Evolutionary conservation across 23 tunicate genomes (phyloP), one percentile per base, ranked within the genome.

Genomic region (Phallusia fumigata): DNA sequence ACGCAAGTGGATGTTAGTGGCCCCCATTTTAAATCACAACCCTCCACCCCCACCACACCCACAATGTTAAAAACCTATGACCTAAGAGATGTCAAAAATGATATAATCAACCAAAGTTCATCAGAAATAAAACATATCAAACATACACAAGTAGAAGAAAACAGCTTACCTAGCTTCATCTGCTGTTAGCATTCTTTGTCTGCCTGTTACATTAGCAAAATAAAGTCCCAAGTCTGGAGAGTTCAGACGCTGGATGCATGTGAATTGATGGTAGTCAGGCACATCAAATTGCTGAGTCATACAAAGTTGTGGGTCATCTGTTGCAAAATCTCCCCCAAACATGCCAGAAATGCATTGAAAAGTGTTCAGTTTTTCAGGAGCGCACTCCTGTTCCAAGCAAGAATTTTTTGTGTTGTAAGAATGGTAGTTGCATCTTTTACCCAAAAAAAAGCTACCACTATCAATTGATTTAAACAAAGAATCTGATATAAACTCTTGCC

Each of bases 181-280:
- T 28, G 36, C 33, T 33, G 36, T 34, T 30, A 52, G 75, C 6
- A 58, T 35, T 2, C 26, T 80, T 22, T 35, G 45, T 8, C 84
- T 73, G 1, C 64, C 58, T 36, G 86, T 73, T 21, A 53, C 52
- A 47, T 84, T 88, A 18, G 69, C 36, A 64, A 72, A 92, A 79
- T 64, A 91, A 53, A 84, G 75, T 21, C 97, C 97, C 33, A 92
- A 45, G 26, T 75, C 79, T 0, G 97, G 97, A 31, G 84, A 79
- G 36, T 92, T 92, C 31, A 82, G 73, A 32, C 75, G 83, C 83
- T 84, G 81, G 24, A 92, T 51, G 86, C 97, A 92, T 30, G 79
- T 44, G 76, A 92, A 92, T 26, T 78, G 92, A 69, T 89, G 84
- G 89, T 88, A 92, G 80, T 84, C 97, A 0, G 91, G 87, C 6